Conservation (phyloP, 2,888 invertebrate species). For the Sepioteuthis lessoniana region DNA sequence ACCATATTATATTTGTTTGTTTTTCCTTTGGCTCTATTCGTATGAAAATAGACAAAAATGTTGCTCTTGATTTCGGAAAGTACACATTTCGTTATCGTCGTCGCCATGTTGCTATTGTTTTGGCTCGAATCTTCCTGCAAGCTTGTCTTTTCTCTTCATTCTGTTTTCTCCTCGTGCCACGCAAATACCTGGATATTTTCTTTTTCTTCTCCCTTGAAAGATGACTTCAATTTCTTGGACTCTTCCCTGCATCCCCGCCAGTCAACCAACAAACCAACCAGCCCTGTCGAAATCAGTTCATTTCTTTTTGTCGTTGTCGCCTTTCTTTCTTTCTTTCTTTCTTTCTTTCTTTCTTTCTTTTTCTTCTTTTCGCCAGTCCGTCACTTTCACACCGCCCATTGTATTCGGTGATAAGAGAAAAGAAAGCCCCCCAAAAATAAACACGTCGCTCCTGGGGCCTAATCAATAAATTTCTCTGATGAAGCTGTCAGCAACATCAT, state of each 20-base stretch:
- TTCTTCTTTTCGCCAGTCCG: neutral
- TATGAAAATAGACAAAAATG: neutral
- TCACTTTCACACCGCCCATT: constrained; percentile 33
- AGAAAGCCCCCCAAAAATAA: constrained; percentile 15
- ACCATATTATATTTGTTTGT: neutral
- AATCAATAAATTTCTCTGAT: constrained; percentile 33
- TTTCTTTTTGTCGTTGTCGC: no score
- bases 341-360: neutral
- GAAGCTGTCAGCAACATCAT: constrained; percentile 21
- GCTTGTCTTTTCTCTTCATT: neutral
- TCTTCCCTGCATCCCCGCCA: neutral
- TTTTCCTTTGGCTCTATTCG: neutral
- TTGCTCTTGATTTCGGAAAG: neutral
- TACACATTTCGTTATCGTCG: neutral
- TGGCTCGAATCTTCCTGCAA: neutral
- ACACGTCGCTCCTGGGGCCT: constrained; percentile 33
- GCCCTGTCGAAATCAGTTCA: neutral
- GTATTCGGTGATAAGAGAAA: neutral
- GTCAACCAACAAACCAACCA: neutral
- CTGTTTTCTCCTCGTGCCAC: no score
- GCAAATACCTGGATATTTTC: neutral
- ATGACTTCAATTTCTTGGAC: neutral
- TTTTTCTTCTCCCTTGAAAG: neutral
- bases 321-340: neutral
- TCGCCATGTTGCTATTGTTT: neutral